phyloP scores from a whole-genome alignment of 2,797 vertebrate species.

The Lithobates pipiens region DNA sequence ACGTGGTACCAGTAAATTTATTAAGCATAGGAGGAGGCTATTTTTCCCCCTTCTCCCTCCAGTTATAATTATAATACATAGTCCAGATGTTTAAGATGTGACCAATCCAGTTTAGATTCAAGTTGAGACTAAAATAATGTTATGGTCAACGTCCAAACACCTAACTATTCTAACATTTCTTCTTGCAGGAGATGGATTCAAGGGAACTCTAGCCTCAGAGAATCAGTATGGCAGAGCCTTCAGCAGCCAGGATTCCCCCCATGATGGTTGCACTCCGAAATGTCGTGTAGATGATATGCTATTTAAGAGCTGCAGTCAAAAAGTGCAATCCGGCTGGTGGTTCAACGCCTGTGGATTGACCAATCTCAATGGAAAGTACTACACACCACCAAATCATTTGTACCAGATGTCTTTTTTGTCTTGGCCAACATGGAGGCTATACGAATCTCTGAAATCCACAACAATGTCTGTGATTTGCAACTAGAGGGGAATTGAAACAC shows the following conservation, averaged over 20 bases:
- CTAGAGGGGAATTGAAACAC: neutral
- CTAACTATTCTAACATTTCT: neutral
- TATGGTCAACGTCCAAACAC: too few species aligned
- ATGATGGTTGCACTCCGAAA: constrained; percentile 77
- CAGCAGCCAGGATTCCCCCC: constrained; percentile 79
- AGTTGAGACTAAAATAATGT: too few species aligned
- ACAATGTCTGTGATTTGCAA: constrained; percentile 18
- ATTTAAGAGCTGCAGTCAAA: constrained; percentile 76
- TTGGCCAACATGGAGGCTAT: constrained; percentile 80
- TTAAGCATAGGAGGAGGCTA: too few species aligned
- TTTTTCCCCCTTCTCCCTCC: too few species aligned
- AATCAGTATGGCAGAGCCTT: constrained; percentile 78
- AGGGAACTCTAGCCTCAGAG: constrained; percentile 68
- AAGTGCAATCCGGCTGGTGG: constrained; percentile 80
- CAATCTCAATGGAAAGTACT: constrained; percentile 76
- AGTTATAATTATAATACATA: too few species aligned
- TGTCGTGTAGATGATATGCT: constrained; percentile 71
- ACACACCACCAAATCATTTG: constrained; percentile 62
- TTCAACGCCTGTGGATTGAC: constrained; percentile 81
- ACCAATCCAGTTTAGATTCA: too few species aligned
- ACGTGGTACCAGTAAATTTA: too few species aligned
- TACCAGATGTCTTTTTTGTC: constrained; percentile 15
- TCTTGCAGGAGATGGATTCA: constrained; percentile 37
- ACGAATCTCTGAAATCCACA: constrained; percentile 36
- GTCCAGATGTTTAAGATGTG: too few species aligned